phyloP scores from a whole-genome alignment of 2,797 vertebrate genomes.

The Scolopax bukidnonensis region DNA sequence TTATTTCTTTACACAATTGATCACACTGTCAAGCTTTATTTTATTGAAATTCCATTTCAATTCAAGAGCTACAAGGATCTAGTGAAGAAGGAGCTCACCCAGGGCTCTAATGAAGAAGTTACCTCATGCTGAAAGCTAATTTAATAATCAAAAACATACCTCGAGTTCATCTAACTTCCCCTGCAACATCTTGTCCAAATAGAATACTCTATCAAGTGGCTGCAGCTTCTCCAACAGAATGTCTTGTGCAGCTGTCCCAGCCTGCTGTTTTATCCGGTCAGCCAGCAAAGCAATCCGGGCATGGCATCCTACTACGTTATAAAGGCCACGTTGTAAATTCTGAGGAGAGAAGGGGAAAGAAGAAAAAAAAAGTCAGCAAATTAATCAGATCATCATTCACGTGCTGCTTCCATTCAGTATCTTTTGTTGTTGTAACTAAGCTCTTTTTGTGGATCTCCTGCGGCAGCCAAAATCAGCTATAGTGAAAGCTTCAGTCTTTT shows the following conservation, averaged over 20 bases:
- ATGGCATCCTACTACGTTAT: constrained; percentile 45
- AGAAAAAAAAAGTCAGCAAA: background rate
- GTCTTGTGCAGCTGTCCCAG: constrained; percentile 7
- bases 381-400: background rate
- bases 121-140: background rate
- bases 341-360: constrained; percentile 33
- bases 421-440: constrained; percentile 47
- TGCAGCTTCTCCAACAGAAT: constrained; percentile 59
- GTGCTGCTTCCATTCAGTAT: background rate
- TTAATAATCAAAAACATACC: constrained; percentile 52
- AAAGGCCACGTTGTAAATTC: constrained; percentile 72
- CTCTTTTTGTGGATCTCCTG: constrained; percentile 12
- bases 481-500: background rate
- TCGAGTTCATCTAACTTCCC: constrained; percentile 74
- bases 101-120: background rate
- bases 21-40: background rate
- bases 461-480: background rate
- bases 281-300: constrained; percentile 58
- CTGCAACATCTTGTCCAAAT: constrained; percentile 76
- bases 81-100: background rate
- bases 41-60: background rate
- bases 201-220: constrained; percentile 69
- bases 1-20: background rate
- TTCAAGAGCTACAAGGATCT: background rate
- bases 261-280: constrained; percentile 59